Evolutionary conservation across 2,113 vertebrate species (phyloP).

Genomic region (Scatophagus argus): DNA sequence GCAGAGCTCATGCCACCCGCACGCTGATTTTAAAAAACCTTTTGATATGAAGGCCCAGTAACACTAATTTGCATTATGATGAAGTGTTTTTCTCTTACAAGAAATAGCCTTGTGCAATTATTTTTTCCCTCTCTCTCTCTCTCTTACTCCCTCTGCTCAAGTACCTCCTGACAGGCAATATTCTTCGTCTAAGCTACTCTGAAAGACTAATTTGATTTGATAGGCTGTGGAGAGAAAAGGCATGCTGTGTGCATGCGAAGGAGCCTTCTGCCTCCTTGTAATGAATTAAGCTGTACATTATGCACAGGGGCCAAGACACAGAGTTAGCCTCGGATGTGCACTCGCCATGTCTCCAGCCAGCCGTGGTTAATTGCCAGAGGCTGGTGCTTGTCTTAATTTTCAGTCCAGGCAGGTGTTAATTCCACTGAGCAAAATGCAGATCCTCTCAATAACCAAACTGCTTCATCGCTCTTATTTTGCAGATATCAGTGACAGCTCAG

Average conservation of each 20-base stretch:
- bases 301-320: slow-evolving; percentile 11
- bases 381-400: slow-evolving; percentile 25
- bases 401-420: slow-evolving; percentile 33
- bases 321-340: slow-evolving; percentile 7
- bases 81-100: slow-evolving; percentile 19
- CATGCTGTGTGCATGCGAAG: slow-evolving; percentile 18
- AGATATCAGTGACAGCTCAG: slow-evolving; percentile 29
- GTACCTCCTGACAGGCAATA: slow-evolving; percentile 21
- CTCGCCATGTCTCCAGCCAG: background rate
- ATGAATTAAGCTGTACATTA: slow-evolving; percentile 51
- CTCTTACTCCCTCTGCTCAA: background rate
- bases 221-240: slow-evolving; percentile 23
- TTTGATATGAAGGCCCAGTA: slow-evolving; percentile 32
- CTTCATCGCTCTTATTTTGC: slow-evolving; percentile 8
- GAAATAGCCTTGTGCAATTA: slow-evolving; percentile 8
- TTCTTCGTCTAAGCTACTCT: slow-evolving; percentile 5
- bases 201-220: slow-evolving; percentile 59
- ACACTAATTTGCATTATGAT: slow-evolving; percentile 50
- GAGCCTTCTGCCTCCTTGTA: slow-evolving; percentile 19
- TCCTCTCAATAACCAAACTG: slow-evolving; percentile 7
- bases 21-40: slow-evolving; percentile 35
- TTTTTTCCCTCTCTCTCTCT: background rate
- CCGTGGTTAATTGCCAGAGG: slow-evolving; percentile 16
- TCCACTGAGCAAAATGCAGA: background rate
- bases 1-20: slow-evolving; percentile 10